Evolutionary conservation across 2,113 vertebrate genomes (phyloP).

Genomic region (Malurus alboscapulatus): DNA sequence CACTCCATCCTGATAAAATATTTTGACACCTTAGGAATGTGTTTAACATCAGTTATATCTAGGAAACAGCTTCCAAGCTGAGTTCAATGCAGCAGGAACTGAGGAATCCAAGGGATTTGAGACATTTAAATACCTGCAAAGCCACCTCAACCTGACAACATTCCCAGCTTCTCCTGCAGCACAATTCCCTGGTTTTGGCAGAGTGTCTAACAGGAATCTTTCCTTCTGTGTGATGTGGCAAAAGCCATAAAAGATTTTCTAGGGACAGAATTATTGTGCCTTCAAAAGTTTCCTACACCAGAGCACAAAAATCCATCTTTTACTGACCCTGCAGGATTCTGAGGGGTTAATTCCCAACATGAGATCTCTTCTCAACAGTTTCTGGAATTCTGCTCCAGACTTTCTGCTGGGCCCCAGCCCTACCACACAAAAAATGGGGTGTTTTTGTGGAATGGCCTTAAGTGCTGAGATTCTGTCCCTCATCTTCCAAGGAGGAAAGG

Average conservation of each 20-base stretch:
- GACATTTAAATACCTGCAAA: background rate
- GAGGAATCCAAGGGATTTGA: background rate
- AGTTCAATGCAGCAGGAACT: background rate
- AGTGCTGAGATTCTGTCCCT: background rate
- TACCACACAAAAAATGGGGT: background rate
- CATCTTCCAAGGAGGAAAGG: background rate
- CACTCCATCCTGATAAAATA: background rate
- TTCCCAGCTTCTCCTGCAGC: background rate
- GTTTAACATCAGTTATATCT: background rate
- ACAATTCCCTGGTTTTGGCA: background rate
- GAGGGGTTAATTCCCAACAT: background rate
- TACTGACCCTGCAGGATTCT: background rate
- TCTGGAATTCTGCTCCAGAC: background rate
- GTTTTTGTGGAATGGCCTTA: background rate
- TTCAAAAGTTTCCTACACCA: background rate
- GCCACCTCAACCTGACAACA: background rate
- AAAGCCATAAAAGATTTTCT: background rate
- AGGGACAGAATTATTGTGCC: background rate
- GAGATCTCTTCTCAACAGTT: background rate
- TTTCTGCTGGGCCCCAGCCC: background rate
- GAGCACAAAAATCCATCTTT: background rate
- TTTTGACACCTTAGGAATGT: background rate
- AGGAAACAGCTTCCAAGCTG: background rate
- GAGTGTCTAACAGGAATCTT: background rate
- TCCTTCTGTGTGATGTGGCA: background rate